Conservation (phyloP, 2,888 invertebrate species). For the Cosmia trapezina region DNA sequence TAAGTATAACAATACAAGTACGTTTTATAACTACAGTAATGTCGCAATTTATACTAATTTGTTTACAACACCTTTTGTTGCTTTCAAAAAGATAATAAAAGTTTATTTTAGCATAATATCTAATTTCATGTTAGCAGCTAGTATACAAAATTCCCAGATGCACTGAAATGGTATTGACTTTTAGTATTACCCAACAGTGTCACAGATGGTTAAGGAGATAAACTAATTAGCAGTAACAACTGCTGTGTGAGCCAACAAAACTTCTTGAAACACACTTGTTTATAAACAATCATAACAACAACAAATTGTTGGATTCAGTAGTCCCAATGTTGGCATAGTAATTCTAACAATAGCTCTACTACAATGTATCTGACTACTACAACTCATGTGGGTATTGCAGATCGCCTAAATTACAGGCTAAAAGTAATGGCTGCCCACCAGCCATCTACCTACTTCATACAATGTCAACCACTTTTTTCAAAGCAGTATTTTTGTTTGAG, state of each 20-base stretch:
- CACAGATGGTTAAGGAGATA: background rate
- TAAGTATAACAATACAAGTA: constrained; percentile 56
- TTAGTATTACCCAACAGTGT: constrained; percentile 1
- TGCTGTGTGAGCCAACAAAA: background rate
- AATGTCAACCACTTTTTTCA: constrained; percentile 30
- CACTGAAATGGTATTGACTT: constrained; percentile 2
- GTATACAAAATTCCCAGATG: background rate
- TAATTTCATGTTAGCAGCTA: constrained; percentile 2
- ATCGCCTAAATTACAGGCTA: background rate
- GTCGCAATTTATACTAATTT: constrained; percentile 36
- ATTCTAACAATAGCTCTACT: constrained; percentile 19
- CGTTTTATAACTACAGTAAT: constrained; percentile 37
- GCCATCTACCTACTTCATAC: background rate
- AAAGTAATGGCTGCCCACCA: background rate
- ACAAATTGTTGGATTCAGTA: constrained; percentile 20
- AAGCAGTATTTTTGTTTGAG: background rate
- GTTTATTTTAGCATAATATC: background rate
- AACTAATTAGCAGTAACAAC: constrained; percentile 1
- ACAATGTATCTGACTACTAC: background rate
- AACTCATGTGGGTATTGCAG: background rate
- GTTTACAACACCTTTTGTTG: constrained; percentile 46
- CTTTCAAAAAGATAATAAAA: constrained; percentile 9
- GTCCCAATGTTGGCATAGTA: background rate
- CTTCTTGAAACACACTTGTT: constrained; percentile 26
- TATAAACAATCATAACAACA: constrained; percentile 46